Evolutionary conservation across 2,888 invertebrate genomes (phyloP).

Genomic region (Ephialtes manifestator): DNA sequence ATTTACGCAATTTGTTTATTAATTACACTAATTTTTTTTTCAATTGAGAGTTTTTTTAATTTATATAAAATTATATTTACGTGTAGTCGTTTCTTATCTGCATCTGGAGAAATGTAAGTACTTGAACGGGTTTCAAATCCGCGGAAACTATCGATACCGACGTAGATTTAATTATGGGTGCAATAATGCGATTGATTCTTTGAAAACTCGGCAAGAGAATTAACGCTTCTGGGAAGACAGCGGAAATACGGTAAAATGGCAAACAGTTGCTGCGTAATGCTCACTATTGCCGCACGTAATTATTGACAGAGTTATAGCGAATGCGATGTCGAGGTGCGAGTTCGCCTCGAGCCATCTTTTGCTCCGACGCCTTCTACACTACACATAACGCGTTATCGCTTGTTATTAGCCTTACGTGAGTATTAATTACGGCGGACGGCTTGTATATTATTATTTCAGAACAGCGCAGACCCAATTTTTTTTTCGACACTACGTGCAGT

Average conservation of each 20-base stretch:
- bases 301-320: constrained; percentile 34
- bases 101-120: not conserved
- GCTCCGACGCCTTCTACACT: constrained; percentile 59
- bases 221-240: not conserved
- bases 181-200: not conserved
- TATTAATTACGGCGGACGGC: constrained; percentile 67
- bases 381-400: constrained; percentile 67
- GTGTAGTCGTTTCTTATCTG: not conserved
- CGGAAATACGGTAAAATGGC: not conserved
- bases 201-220: not conserved
- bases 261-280: constrained; percentile 8
- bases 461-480: constrained; percentile 30
- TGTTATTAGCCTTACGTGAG: constrained; percentile 67
- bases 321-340: constrained; percentile 17
- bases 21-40: too few species aligned
- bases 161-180: not conserved
- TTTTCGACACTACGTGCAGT: constrained; percentile 15
- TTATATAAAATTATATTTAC: too few species aligned
- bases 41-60: too few species aligned
- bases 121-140: not conserved
- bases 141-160: not conserved
- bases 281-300: constrained; percentile 28
- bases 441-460: constrained; percentile 60
- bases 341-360: constrained; percentile 61
- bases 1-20: too few species aligned